These are phyloP conservation scores for Cerastoderma edule DNA, from an alignment of 2,888 invertebrate species.

Conservation along the genomic window DNA sequence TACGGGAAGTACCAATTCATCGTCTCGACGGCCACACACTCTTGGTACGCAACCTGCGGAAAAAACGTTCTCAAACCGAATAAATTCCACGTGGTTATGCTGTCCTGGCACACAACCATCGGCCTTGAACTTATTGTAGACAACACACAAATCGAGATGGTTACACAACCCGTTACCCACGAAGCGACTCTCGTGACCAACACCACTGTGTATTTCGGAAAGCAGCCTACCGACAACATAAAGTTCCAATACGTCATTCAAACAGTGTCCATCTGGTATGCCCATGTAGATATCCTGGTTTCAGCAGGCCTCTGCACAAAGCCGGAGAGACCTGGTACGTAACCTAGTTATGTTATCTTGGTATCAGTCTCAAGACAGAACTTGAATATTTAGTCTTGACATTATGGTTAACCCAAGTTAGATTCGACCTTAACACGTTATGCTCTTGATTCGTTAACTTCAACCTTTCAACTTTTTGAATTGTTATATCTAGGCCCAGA, in stretches of 20 bases:
- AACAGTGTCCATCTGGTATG: constrained; percentile 67
- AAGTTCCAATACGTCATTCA: constrained; percentile 62
- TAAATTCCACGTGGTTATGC: constrained; percentile 54
- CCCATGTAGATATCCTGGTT: constrained; percentile 64
- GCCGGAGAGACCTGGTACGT: constrained; percentile 57
- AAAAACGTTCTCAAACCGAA: constrained; percentile 56
- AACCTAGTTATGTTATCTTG: too few relatives aligned
- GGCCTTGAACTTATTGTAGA: constrained; percentile 65
- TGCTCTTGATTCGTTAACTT: too few relatives aligned
- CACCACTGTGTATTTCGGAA: constrained; percentile 58
- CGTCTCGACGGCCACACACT: constrained; percentile 57
- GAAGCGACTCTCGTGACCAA: constrained; percentile 23
- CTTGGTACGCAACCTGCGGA: constrained; percentile 69
- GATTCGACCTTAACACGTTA: too few relatives aligned
- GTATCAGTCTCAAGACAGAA: too few relatives aligned
- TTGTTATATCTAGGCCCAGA: too few relatives aligned
- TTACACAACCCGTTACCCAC: constrained; percentile 46
- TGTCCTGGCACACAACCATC: constrained; percentile 67
- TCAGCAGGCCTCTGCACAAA: constrained; percentile 58
- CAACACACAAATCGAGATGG: constrained; percentile 53
- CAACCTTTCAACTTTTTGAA: too few relatives aligned
- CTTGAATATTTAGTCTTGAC: too few relatives aligned
- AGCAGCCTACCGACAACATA: constrained; percentile 42
- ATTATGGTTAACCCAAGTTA: too few relatives aligned
- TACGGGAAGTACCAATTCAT: constrained; percentile 71